A percentile compares a stretch with the other conserved stretches of the same genome.
phyloP scores from a whole-genome alignment of 2,888 invertebrate species.

The Diplazon laetatorius region DNA sequence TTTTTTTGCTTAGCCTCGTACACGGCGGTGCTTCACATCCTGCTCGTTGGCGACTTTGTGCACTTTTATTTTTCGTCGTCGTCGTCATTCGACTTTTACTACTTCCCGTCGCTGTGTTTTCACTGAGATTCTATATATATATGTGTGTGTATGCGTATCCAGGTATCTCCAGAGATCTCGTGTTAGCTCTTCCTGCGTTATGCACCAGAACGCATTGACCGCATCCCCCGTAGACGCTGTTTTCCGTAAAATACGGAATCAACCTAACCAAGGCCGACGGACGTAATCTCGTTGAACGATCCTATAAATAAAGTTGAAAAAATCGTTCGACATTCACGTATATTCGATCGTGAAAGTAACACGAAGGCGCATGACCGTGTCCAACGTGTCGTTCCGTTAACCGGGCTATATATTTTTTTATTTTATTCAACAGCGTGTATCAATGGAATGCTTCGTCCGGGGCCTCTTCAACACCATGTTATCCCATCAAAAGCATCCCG shows the following conservation, averaged over 20 bases:
- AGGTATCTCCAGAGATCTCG: slow-evolving; percentile 22
- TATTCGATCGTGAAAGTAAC: slow-evolving; percentile 6
- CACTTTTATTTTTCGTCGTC: slow-evolving; percentile 36
- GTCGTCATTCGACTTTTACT: slow-evolving; percentile 40
- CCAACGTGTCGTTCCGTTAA: slow-evolving; percentile 32
- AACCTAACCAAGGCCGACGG: not conserved
- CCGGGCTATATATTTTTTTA: no score
- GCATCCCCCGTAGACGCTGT: not conserved
- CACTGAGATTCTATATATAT: not conserved
- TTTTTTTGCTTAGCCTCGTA: not conserved
- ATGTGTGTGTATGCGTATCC: not conserved
- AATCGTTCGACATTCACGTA: not conserved
- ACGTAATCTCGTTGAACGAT: slow-evolving; percentile 29
- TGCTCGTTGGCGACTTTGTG: slow-evolving; percentile 36
- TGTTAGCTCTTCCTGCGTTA: slow-evolving; percentile 11
- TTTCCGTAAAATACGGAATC: slow-evolving; percentile 2
- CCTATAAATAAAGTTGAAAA: not conserved
- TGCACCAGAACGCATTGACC: slow-evolving; percentile 20
- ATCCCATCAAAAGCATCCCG: no score
- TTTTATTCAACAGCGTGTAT: no score
- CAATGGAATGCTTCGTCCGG: no score
- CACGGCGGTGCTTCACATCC: slow-evolving; percentile 11
- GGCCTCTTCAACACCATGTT: no score
- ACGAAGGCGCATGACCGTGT: slow-evolving; percentile 21
- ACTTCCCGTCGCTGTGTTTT: slow-evolving; percentile 36